A percentile compares a stretch with the other conserved stretches of the same genome.
Evolutionary conservation across 2,797 vertebrate species (phyloP).

Genomic region (Chelidonichthys spinosus): DNA sequence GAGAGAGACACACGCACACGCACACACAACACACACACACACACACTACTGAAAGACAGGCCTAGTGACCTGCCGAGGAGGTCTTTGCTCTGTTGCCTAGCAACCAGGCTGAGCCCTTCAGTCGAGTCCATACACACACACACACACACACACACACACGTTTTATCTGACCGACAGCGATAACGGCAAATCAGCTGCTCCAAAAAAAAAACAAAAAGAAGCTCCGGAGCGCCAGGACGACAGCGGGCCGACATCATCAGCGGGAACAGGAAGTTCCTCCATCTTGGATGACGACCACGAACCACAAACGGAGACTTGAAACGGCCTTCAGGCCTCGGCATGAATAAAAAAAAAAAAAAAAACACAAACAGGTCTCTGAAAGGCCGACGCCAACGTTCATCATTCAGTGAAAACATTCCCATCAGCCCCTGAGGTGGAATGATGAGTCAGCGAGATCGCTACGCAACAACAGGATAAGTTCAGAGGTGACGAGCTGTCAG

Average conservation of each 20-base stretch:
- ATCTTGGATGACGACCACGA: slow-evolving; percentile 53
- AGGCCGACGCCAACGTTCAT: background rate
- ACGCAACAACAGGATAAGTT: no score
- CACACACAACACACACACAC: no score
- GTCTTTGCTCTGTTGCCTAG: slow-evolving; percentile 84
- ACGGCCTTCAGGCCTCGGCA: slow-evolving; percentile 37
- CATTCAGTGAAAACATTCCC: no score
- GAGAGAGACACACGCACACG: no score
- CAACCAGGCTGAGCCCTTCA: slow-evolving; percentile 80
- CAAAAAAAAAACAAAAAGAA: slow-evolving; percentile 23
- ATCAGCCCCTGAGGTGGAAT: no score
- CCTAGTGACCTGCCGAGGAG: slow-evolving; percentile 77
- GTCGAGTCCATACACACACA: slow-evolving; percentile 54
- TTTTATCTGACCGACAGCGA: slow-evolving; percentile 59
- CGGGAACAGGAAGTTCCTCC: slow-evolving; percentile 60
- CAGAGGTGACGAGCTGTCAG: no score
- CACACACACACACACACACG: slow-evolving; percentile 22
- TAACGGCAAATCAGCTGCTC: slow-evolving; percentile 47
- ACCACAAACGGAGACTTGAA: slow-evolving; percentile 39
- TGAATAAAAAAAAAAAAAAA: no score
- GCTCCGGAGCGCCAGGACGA: slow-evolving; percentile 46
- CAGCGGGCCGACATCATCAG: slow-evolving; percentile 52
- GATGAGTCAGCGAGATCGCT: no score
- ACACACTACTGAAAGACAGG: slow-evolving; percentile 65
- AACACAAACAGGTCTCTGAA: background rate